Evolutionary conservation across 1,140 invertebrate genomes (phyloP).

Genomic region (Rhagoletis pomonella): DNA sequence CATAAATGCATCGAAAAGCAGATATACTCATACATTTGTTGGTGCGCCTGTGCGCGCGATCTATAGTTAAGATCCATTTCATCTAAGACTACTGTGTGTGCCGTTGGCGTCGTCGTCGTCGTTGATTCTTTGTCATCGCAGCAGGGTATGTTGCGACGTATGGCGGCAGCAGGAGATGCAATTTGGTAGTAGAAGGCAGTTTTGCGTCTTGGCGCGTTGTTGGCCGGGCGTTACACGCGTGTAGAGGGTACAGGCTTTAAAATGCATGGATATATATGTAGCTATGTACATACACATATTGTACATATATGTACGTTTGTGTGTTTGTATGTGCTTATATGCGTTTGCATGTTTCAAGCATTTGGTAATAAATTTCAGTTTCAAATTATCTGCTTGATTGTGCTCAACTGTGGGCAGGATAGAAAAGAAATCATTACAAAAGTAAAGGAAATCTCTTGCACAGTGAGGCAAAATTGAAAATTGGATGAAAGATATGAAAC

Average conservation of each 20-base stretch:
- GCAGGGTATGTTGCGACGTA: not conserved
- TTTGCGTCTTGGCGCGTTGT: slow-evolving; percentile 24
- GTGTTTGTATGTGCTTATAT: not conserved
- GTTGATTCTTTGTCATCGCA: slow-evolving; percentile 43
- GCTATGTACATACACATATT: too few relatives aligned
- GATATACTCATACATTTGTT: not conserved
- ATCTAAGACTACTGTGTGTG: slow-evolving; percentile 51
- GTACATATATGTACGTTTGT: not conserved
- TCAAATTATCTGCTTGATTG: slow-evolving; percentile 52
- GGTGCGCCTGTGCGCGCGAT: not conserved
- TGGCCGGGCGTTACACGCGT: slow-evolving; percentile 7
- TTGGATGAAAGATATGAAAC: too few relatives aligned
- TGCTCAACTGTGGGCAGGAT: slow-evolving; percentile 29
- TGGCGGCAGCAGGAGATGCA: not conserved
- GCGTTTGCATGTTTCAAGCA: slow-evolving; percentile 20
- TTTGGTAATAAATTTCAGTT: slow-evolving; percentile 50
- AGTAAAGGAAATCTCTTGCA: not conserved
- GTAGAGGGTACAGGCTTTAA: too few relatives aligned
- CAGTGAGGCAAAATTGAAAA: too few relatives aligned
- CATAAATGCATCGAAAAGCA: too few relatives aligned
- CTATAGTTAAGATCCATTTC: slow-evolving; percentile 50
- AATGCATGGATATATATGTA: not conserved
- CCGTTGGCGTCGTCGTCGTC: too few relatives aligned
- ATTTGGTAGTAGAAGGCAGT: too few relatives aligned
- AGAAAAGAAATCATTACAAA: not conserved